Base-by-base conservation (phyloP, 2,888 invertebrate genomes). In the Eumerus sabulonum region DNA sequence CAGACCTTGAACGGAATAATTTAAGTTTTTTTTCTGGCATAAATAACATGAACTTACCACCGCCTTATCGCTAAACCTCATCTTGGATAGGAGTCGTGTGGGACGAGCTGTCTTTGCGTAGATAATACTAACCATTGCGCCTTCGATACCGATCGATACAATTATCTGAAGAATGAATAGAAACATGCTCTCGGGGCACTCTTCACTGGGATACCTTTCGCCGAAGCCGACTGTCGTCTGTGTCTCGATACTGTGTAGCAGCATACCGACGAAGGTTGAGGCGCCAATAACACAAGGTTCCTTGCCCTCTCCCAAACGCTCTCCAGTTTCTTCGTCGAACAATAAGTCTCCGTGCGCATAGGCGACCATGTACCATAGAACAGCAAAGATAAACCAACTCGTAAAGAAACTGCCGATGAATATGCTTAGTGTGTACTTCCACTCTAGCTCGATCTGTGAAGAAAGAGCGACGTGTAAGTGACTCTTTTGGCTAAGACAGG, bases 351-450 rank as follows among this genome's bases (percentile, higher is more conserved):
- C 95, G 85, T 94, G 94, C 1, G 92, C 90, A 84, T 93, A 93
- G 1, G 94, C 92, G 14, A 94, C 92, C 16, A 94, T 89, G 90
- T 94, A 95, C 93, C 95, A 96, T 81, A 95, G 90, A 9, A 92
- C 90, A 0, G 94, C 95, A 86, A 96, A 96, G 11, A 93, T 84
- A 17, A 94, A 88, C 96, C 96, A 97, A 86, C 94, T 93, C 11
- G 92, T 84, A 83, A 97, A 92, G 88, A 97, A 98, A 74, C 95
- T 95, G 76, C 95, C 90, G 36, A 95, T 92, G 87, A 98, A 97
- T 66, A 96, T 92, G 53, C 96, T 90, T 60, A 98, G 90, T 54
- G 97, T 97, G 93, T 95, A 97, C 72, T 96, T 92, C 98, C 98
- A 98, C 88, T 96, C 94, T 76, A 91, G 89, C 84, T 92, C 92